These are phyloP conservation scores for Drosophila orosa DNA, from an alignment of 1,140 invertebrate species.

Conservation along the genomic window DNA sequence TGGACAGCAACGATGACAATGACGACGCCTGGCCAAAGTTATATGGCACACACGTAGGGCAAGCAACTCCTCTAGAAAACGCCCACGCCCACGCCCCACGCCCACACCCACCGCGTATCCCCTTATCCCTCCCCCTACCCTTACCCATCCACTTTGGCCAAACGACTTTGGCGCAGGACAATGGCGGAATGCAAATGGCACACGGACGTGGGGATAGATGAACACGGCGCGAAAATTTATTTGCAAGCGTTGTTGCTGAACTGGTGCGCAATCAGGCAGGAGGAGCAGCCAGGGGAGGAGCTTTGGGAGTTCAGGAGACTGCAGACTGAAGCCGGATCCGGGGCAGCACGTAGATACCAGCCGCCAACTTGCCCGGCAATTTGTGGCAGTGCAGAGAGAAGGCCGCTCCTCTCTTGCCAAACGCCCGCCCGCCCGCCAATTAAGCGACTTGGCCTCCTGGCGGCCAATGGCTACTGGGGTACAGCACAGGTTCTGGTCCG, in stretches of 20 bases:
- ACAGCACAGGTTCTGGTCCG: conserved; percentile 4
- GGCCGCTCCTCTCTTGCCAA: conserved; percentile 3
- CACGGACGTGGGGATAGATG: conserved; percentile 65
- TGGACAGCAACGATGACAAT: conserved; percentile 55
- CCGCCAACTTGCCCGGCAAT: conserved; percentile 22
- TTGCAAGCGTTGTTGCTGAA: conserved; percentile 14
- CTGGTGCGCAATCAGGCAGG: conserved; percentile 36
- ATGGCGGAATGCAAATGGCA: conserved; percentile 76
- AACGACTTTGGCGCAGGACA: conserved; percentile 61
- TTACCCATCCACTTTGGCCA: conserved; percentile 3
- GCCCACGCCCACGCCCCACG: conserved; percentile 12
- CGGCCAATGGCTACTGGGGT: background rate
- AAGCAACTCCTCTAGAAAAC: conserved; percentile 31
- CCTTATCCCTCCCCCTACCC: background rate
- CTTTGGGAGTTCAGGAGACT: background rate
- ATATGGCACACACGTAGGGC: conserved; percentile 72
- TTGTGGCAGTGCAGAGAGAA: conserved; percentile 60
- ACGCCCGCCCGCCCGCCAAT: conserved; percentile 74
- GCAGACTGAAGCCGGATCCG: conserved; percentile 16
- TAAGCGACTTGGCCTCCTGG: conserved; percentile 54
- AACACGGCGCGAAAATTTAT: conserved; percentile 62
- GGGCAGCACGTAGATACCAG: conserved; percentile 34
- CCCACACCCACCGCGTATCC: background rate
- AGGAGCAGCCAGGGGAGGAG: background rate
- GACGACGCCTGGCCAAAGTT: conserved; percentile 59